A percentile compares a stretch with the other conserved stretches of the same genome.
Evolutionary conservation across 1,140 invertebrate species (phyloP).

Genomic region (Neelides sp.): DNA sequence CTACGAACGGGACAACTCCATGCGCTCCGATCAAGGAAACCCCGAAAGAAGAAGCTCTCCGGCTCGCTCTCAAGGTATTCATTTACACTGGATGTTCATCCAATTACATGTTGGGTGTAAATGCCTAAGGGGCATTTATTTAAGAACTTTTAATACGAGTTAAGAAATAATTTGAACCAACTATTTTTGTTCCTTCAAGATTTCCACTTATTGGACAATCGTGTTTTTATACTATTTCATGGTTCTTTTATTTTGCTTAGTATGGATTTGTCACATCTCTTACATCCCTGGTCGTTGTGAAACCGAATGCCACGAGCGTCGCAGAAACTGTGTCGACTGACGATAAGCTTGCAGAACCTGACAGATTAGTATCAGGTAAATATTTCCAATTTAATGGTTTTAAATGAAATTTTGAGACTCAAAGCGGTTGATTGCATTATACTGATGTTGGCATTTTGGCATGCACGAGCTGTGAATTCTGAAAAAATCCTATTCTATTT

Average conservation of each 20-base stretch:
- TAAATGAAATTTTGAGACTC: too few relatives aligned
- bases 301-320: conserved; percentile 38
- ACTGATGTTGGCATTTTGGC: too few relatives aligned
- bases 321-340: conserved; percentile 18
- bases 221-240: background rate
- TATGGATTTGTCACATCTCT: conserved; percentile 56
- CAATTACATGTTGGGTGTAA: conserved; percentile 2
- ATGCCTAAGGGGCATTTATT: too few relatives aligned
- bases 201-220: background rate
- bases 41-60: conserved; percentile 37
- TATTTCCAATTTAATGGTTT: too few relatives aligned
- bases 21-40: conserved; percentile 15
- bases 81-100: background rate
- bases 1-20: background rate
- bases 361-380: too few relatives aligned
- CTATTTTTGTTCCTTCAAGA: background rate
- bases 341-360: conserved; percentile 5
- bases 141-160: too few relatives aligned
- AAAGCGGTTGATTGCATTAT: too few relatives aligned
- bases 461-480: too few relatives aligned
- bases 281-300: conserved; percentile 57
- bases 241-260: conserved; percentile 35
- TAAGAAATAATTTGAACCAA: background rate
- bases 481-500: too few relatives aligned
- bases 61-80: conserved; percentile 40